Evolutionary conservation across 35 echinoderm and acorn worm species (phyloP).

Genomic region (Stichopus chloronotus): DNA sequence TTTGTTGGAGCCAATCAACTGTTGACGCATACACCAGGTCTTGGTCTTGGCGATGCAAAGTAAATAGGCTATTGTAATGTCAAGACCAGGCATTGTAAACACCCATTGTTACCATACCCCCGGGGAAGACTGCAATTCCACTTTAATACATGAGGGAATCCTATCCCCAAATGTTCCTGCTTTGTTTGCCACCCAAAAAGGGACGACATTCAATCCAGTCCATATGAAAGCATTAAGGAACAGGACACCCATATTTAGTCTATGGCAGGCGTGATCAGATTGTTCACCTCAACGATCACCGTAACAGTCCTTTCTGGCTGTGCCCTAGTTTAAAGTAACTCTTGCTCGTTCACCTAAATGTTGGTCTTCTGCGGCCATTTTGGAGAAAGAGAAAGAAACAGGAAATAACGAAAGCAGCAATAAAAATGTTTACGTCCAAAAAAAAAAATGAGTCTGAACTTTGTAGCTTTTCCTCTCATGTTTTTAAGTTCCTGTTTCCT

Average conservation of each 20-base stretch:
- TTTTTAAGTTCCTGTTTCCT: too few species aligned
- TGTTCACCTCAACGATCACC: conserved; percentile 5
- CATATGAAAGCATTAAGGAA: background rate
- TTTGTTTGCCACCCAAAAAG: background rate
- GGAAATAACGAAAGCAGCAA: too few species aligned
- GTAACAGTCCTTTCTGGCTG: background rate
- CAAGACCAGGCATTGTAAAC: conserved; percentile 44
- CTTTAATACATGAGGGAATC: conserved; percentile 41
- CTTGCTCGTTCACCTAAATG: too few species aligned
- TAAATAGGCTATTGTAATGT: conserved; percentile 15
- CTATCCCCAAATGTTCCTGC: background rate
- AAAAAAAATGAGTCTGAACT: too few species aligned
- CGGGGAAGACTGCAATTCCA: conserved; percentile 22
- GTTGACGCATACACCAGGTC: background rate
- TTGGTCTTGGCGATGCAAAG: conserved; percentile 14
- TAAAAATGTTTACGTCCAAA: too few species aligned
- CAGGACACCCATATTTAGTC: conserved; percentile 12
- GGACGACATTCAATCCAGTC: background rate
- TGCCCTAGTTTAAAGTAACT: background rate
- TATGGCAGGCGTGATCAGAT: background rate
- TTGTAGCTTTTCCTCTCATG: too few species aligned
- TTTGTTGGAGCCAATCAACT: background rate
- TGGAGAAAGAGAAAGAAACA: too few species aligned
- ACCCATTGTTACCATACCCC: conserved; percentile 11
- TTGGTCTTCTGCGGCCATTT: too few species aligned